Evolutionary conservation across 2,113 vertebrate genomes (phyloP), one percentile per base, ranked within the genome.

Genomic region (Zapornia atra): DNA sequence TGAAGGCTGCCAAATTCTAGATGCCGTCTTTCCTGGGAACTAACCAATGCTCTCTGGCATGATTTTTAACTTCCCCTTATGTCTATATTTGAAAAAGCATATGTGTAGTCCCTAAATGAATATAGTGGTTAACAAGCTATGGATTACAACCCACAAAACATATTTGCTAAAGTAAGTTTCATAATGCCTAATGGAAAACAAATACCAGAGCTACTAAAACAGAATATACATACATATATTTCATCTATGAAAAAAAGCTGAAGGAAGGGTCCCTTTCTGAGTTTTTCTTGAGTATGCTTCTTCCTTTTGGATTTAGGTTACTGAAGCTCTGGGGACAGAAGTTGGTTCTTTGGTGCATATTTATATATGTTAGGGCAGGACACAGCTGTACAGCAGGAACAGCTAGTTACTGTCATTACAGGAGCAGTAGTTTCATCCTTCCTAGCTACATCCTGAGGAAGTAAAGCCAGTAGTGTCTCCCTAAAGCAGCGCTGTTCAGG

Each of bases 1-100:
- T 91, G 88, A 86, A 96, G 61, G 46, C 91, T 96, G 95, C 83
- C 91, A 94, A 31, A 94, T 91, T 95, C 61, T 94, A 82, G 81
- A 95, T 95, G 73, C 91, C 13, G 3, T 94, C 81, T 95, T 96
- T 94, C 77, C 96, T 96, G 94, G 92, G 91, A 97, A 89, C 77
- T 94, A 94, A 95, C 83, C 95, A 87, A 72, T 94, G 91, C 94
- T 94, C 88, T 89, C 70, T 95, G 96, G 92, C 92, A 92, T 91
- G 91, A 87, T 91, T 97, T 95, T 96, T 77, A 70, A 70, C 81
- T 95, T 97, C 92, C 95, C 92, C 86, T 95, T 96, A 92, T 97
- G 92, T 89, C 91, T 96, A 15, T 76, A 84, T 94, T 95, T 91
- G 91, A 94, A 86, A 94, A 96, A 95, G 33, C 92, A 91, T 94